phyloP scores from a whole-genome alignment of 2,797 vertebrate genomes.

The Iguana delicatissima region DNA sequence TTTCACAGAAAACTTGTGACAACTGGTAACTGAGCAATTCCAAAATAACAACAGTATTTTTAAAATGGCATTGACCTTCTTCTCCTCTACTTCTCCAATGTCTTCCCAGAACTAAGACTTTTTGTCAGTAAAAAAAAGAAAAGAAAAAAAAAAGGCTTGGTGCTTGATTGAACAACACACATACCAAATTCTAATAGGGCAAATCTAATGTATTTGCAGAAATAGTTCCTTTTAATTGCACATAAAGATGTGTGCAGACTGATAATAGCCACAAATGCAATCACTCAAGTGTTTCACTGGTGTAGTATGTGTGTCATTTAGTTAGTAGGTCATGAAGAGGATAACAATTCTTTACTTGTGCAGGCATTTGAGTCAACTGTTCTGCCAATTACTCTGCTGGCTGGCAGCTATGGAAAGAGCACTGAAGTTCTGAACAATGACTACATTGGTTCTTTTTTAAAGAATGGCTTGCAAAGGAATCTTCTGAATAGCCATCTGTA shows the following conservation, averaged over 20 bases:
- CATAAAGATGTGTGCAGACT: not conserved
- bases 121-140: not conserved
- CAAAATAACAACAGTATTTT: not conserved
- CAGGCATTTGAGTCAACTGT: conserved; percentile 36
- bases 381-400: conserved; percentile 40
- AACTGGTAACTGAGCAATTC: not conserved
- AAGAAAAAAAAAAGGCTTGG: not conserved
- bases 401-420: conserved; percentile 39
- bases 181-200: conserved; percentile 1
- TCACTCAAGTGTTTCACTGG: conserved; percentile 19
- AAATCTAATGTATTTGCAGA: conserved; percentile 2
- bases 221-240: conserved; percentile 1
- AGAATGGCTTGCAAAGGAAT: conserved; percentile 33
- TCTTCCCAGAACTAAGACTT: not conserved
- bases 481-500: conserved; percentile 25
- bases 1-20: not conserved
- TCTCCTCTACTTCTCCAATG: not conserved
- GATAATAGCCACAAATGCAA: conserved; percentile 25
- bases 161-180: not conserved
- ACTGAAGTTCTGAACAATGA: conserved; percentile 18
- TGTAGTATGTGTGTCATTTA: conserved; percentile 24
- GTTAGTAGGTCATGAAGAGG: conserved; percentile 23
- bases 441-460: conserved; percentile 24
- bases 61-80: not conserved
- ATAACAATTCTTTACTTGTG: conserved; percentile 31